Evolutionary conservation across 2,797 vertebrate species (phyloP).

Genomic region (Denticeps clupeoides): DNA sequence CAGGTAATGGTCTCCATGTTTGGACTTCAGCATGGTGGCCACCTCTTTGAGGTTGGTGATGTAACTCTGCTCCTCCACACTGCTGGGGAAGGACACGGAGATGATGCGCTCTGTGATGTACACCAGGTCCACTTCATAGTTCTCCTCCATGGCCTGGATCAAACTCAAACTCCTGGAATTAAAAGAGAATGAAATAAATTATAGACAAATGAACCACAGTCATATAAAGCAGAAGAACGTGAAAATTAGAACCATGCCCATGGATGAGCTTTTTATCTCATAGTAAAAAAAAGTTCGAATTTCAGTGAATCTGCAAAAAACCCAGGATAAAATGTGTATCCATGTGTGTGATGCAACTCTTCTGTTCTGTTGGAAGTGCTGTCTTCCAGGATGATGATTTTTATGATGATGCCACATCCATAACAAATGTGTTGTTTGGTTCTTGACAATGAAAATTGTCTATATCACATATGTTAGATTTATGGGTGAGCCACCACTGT

Average conservation of each 20-base stretch:
- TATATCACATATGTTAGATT: no score
- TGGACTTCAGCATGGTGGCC: slow-evolving; percentile 93
- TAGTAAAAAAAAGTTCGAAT: no score
- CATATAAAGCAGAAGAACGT: not conserved
- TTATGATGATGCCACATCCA: no score
- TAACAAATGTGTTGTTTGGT: no score
- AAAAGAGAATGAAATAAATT: not conserved
- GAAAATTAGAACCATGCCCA: not conserved
- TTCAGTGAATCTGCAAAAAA: no score
- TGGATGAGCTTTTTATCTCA: no score
- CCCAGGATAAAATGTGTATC: no score
- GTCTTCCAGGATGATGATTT: no score
- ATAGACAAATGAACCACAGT: not conserved
- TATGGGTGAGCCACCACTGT: no score
- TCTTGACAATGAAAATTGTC: no score
- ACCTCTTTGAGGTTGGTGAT: slow-evolving; percentile 85
- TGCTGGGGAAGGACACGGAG: slow-evolving; percentile 79
- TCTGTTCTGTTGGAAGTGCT: no score
- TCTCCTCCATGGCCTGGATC: slow-evolving; percentile 76
- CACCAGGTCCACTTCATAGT: slow-evolving; percentile 88
- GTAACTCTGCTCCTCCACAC: slow-evolving; percentile 78
- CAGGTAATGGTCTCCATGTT: slow-evolving; percentile 89
- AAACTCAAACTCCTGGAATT: slow-evolving; percentile 69
- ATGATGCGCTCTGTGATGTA: slow-evolving; percentile 97
- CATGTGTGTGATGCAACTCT: no score